Evolutionary conservation across 2,113 vertebrate genomes (phyloP), one percentile per base, ranked within the genome.

Genomic region (Passer montanus): DNA sequence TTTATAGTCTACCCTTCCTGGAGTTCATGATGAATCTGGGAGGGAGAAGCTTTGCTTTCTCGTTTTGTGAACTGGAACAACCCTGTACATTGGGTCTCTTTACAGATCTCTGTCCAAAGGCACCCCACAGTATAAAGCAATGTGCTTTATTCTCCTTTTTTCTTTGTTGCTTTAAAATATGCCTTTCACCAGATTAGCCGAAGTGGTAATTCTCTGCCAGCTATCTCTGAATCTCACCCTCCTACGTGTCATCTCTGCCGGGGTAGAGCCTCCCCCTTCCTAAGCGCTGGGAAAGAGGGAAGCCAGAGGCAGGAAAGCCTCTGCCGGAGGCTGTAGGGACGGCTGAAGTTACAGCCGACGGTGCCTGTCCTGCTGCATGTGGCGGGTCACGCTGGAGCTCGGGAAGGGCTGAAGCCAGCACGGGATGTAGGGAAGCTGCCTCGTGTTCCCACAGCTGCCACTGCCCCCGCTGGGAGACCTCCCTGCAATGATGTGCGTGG

Each of bases 1-100:
- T 90, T 89, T 94, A 84, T 69, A 90, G 79, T 89, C 49, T 76
- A 59, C 41, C 56, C 24, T 84, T 94, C 82, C 88, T 88, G 89
- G 63, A 93, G 81, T 39, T 84, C 31, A 6, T 39, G 91, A 84
- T 63, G 53, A 31, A 92, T 92, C 81, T 87, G 59, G n/a, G 81
- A 67, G 28, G 33, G n/a, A 60, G 64, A 70, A 30, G 35, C 17
- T 90, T 82, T 84, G 39, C 66, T 68, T 87, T 92, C 52, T 70
- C 4, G 0, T 80, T 82, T 72, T 1, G 2, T 53, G 75, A 81
- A 30, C 84, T 53, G 60, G 26, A 81, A 39, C 3, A 21, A 33
- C 66, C 26, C 53, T 50, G 31, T 37, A 7, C 2, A 0, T 4
- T 31, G 43, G 46, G n/a, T 8, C 35, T 74, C 16, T 46, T 35